Conservation (phyloP, 2,113 vertebrate genomes). For the Oophaga pumilio region DNA sequence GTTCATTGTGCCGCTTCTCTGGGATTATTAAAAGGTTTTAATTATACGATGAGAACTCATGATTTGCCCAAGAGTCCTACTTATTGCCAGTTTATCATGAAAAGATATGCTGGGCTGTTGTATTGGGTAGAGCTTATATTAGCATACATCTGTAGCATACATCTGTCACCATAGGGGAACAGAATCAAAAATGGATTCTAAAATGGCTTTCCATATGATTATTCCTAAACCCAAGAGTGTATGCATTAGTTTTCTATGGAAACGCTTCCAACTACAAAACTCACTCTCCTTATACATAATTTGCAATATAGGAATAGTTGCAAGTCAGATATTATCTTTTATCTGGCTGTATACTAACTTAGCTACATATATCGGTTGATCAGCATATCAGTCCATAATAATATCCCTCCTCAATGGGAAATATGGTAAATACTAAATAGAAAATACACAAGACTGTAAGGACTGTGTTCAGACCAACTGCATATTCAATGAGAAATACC, state of each 20-base stretch:
- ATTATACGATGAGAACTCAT: neutral
- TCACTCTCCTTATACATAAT: neutral
- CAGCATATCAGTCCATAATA: no score
- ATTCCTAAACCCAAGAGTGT: neutral
- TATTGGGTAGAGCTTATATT: neutral
- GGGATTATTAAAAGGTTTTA: constrained; percentile 48
- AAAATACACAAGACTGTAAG: no score
- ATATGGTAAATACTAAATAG: no score
- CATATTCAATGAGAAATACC: no score
- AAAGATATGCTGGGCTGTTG: neutral
- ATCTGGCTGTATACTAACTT: neutral
- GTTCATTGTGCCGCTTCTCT: constrained; percentile 41
- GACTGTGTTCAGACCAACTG: no score
- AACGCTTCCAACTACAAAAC: neutral
- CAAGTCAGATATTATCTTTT: neutral
- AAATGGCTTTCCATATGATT: neutral
- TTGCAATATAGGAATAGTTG: neutral
- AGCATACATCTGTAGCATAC: neutral
- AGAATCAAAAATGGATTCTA: neutral
- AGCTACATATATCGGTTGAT: neutral
- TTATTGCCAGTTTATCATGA: constrained; percentile 10
- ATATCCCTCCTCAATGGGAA: no score
- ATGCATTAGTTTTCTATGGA: neutral
- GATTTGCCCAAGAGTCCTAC: neutral
- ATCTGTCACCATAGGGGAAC: neutral